phyloP scores from a whole-genome alignment of 2,888 invertebrate species.

The Urechis unicinctus region DNA sequence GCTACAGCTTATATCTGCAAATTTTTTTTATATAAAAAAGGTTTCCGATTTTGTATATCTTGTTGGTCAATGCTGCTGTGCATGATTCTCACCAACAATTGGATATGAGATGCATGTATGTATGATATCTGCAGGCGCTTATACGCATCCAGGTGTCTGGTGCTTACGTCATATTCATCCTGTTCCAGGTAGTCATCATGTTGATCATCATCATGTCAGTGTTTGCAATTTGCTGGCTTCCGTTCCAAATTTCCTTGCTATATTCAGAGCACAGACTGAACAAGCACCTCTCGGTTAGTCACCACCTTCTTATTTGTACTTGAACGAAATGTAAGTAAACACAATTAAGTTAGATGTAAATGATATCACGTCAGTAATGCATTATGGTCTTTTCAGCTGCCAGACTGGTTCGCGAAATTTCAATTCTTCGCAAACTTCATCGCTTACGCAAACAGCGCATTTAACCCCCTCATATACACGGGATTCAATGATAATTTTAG shows the following conservation, averaged over 20 bases:
- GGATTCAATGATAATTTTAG: slow-evolving; percentile 51
- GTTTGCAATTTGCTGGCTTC: slow-evolving; percentile 65
- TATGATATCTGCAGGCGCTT: too few species aligned
- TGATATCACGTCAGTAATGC: too few species aligned
- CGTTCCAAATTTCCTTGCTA: slow-evolving; percentile 60
- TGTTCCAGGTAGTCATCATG: slow-evolving; percentile 63
- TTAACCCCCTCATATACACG: slow-evolving; percentile 51
- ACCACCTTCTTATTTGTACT: too few species aligned
- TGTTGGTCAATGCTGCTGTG: too few species aligned
- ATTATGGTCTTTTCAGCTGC: slow-evolving; percentile 37
- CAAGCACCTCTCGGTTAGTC: not conserved
- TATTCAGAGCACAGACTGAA: slow-evolving; percentile 26
- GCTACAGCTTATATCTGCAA: too few species aligned
- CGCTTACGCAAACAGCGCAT: slow-evolving; percentile 49
- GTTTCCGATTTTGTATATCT: too few species aligned
- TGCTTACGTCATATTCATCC: too few species aligned
- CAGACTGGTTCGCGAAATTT: slow-evolving; percentile 42
- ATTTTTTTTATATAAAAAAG: too few species aligned
- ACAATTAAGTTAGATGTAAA: not conserved
- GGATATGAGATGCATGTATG: too few species aligned
- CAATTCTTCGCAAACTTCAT: slow-evolving; percentile 46
- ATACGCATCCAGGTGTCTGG: too few species aligned
- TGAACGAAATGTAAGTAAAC: not conserved
- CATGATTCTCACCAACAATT: too few species aligned
- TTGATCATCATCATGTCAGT: slow-evolving; percentile 65